Conservation (phyloP, 2,888 invertebrate species). For the Dioctria rufipes region DNA sequence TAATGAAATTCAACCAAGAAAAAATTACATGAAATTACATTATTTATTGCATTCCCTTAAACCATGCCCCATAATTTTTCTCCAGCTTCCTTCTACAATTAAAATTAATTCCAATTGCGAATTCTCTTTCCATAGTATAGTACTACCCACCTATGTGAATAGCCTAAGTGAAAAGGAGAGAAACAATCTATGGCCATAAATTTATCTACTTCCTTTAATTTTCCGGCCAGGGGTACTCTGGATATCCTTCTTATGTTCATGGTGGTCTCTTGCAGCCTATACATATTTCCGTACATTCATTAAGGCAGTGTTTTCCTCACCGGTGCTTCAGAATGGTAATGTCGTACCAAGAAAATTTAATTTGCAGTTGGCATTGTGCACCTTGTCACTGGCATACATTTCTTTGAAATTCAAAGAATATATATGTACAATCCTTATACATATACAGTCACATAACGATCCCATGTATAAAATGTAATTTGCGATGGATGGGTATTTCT, state of each 20-base stretch:
- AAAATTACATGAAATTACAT: too few relatives aligned
- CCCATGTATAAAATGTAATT: slow-evolving; percentile 7
- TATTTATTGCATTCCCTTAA: too few relatives aligned
- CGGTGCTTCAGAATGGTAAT: slow-evolving; percentile 18
- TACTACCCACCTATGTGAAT: too few relatives aligned
- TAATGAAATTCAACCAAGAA: too few relatives aligned
- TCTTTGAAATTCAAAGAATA: slow-evolving; percentile 30
- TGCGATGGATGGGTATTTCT: not conserved
- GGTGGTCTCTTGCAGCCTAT: slow-evolving; percentile 7
- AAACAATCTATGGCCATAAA: slow-evolving; percentile 11
- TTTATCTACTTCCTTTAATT: slow-evolving; percentile 27
- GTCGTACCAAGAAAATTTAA: slow-evolving; percentile 40
- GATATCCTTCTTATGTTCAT: not conserved
- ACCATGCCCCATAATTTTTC: not conserved
- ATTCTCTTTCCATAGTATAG: not conserved
- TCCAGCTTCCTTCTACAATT: not conserved
- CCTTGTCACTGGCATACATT: slow-evolving; percentile 36
- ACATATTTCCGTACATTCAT: slow-evolving; percentile 14
- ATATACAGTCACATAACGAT: slow-evolving; percentile 9
- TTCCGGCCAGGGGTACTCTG: not conserved
- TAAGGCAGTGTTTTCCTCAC: slow-evolving; percentile 7
- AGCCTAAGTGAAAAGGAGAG: not conserved
- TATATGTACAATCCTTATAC: not conserved
- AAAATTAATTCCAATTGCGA: slow-evolving; percentile 19
- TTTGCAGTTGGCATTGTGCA: slow-evolving; percentile 42